Percentiles rank a stretch among this genome's conserved stretches.
Evolutionary conservation across 2,113 vertebrate species (phyloP).

Genomic region (Crotalus viridis): DNA sequence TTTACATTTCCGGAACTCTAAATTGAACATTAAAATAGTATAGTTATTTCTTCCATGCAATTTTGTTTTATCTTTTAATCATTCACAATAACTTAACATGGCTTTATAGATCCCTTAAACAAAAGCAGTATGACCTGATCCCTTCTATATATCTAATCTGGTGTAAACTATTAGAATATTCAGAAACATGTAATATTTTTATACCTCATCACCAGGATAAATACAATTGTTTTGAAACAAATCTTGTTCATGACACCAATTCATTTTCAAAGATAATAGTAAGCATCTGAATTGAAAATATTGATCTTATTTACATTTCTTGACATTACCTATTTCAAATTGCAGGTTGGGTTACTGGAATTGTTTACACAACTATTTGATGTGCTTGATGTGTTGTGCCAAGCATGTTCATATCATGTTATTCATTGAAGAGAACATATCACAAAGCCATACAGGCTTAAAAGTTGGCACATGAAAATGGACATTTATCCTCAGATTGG

Average conservation of each 20-base stretch:
- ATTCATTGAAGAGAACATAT: not conserved
- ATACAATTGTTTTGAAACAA: not conserved
- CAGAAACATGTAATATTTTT: not conserved
- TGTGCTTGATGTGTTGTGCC: not conserved
- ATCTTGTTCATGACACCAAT: not conserved
- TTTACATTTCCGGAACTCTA: too few relatives aligned
- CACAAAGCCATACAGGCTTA: not conserved
- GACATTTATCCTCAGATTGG: not conserved
- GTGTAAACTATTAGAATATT: not conserved
- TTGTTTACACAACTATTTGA: not conserved
- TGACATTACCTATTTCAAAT: not conserved
- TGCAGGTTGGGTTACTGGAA: not conserved
- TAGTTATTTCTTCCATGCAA: not conserved
- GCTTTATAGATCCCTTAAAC: not conserved
- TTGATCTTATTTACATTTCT: not conserved
- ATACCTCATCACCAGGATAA: not conserved
- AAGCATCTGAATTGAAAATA: too few relatives aligned
- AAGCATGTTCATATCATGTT: not conserved
- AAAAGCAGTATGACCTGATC: not conserved
- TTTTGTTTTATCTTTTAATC: not conserved
- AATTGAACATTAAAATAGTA: not conserved
- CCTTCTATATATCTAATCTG: not conserved
- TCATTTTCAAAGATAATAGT: too few relatives aligned
- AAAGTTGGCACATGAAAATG: not conserved
- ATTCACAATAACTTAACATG: not conserved